Evolutionary conservation across 2,888 invertebrate genomes (phyloP), one percentile per base, ranked within the genome.

Genomic region (Polyommatus icarus): DNA sequence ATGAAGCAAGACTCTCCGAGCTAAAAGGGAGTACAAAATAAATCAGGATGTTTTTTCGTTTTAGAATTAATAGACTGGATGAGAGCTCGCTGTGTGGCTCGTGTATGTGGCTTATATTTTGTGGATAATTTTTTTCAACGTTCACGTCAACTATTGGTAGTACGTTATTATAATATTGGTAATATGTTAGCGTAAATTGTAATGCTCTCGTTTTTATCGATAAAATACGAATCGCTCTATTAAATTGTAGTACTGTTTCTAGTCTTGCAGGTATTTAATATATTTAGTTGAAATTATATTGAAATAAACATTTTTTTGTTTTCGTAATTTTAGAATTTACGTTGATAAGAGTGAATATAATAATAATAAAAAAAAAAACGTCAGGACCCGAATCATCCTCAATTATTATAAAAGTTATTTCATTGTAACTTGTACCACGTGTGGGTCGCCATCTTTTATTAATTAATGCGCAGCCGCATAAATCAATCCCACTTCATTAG

Each of bases 401-500:
- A 18, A 50, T 50, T 1, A 50, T 50, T 54, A 18, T 29, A 15
- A 29, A 29, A 29, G 61, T 18, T 2, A 59, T 5, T 32, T 81
- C 78, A 78, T 78, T 81, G 79, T 67, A 6, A 79, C 80, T 82
- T 83, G 78, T 57, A 80, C 82, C 81, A 82, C 81, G 85, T 84
- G 86, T 84, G 85, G 82, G 79, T 84, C 83, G 84, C 86, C 85
- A 86, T 86, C 85, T 85, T 84, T 90, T 92, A 93, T 93, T 93
- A 93, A 93, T 93, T 93, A 93, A 91, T 90, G 91, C 88, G 89
- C 90, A 85, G 8, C 29, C 89, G 88, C 92, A 93, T 94, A 94
- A 92, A 93, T 94, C 93, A 92, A 90, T 91, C 92, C 85, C 82
- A 89, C 87, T 91, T 94, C 93, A 92, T 93, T 93, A 94, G 90